These are phyloP conservation scores for Pelobates fuscus DNA, from an alignment of 2,113 vertebrate species.

Conservation along the genomic window DNA sequence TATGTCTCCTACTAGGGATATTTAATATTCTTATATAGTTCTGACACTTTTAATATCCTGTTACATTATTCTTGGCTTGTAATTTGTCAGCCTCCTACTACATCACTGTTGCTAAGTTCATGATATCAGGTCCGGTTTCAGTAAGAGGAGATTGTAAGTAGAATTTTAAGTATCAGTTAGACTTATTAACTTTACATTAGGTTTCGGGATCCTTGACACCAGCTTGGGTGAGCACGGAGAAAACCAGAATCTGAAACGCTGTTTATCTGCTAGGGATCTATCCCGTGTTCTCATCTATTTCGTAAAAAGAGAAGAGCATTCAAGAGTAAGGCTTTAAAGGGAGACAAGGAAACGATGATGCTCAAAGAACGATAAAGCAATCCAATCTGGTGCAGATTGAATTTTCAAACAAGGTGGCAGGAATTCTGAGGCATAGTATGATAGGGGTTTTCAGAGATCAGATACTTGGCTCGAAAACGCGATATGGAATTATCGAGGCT, in stretches of 20 bases:
- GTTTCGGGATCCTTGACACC: not conserved
- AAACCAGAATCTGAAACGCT: not conserved
- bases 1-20: not conserved
- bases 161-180: not conserved
- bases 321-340: not conserved
- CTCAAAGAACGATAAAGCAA: too few relatives aligned
- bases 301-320: not conserved
- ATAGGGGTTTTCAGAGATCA: not conserved
- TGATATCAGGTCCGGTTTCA: not conserved
- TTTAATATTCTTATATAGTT: slow-evolving; percentile 3
- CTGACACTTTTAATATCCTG: slow-evolving; percentile 7
- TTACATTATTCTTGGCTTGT: slow-evolving; percentile 13
- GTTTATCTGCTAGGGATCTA: not conserved
- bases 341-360: too few relatives aligned
- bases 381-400: too few relatives aligned
- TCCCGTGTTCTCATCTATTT: not conserved
- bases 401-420: not conserved
- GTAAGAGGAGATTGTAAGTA: not conserved
- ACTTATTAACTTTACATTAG: not conserved
- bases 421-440: too few relatives aligned
- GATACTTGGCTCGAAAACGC: not conserved
- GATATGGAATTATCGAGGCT: not conserved
- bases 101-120: not conserved
- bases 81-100: not conserved
- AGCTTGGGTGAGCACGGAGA: too few relatives aligned